Evolutionary conservation across 2,888 invertebrate genomes (phyloP), one percentile per base, ranked within the genome.

Genomic region (Eulithis testata): DNA sequence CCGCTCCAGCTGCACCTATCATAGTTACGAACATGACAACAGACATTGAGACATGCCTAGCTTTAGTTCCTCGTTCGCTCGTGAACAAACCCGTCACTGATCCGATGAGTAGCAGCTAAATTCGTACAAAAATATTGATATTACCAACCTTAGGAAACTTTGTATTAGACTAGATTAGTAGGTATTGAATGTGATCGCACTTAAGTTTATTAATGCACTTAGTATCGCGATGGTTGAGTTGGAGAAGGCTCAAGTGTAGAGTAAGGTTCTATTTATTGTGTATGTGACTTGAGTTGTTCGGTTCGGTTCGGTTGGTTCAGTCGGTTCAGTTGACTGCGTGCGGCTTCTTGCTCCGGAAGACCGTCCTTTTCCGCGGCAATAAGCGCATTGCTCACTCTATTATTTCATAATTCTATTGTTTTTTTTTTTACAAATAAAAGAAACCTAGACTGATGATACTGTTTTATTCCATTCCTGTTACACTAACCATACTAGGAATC

Each of bases 291-390:
- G 49, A 70, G 66, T 68, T 68, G 69, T 76, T 76, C 66, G 51
- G 67, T 74, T 76, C 55, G 66, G 49, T 74, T 76, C 55, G 66
- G 49, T 49, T 75, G 72, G 71, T 63, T 63, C 73, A 68, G 76
- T 79, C 75, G 68, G 75, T 77, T 75, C 69, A 73, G 73, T 66
- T 74, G 72, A 74, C 71, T 72, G 76, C 70, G 77, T 86, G 88
- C 85, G 74, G 84, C 91, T 90, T 90, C 87, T 93, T 92, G 92
- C 91, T 90, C 92, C 91, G 92, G 92, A 93, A 93, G 92, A 93
- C 92, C 77, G 75, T 74, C 83, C 91, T 93, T 93, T 93, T 92
- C 93, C 93, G 90, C 90, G 81, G 91, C 91, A 93, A 92, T 86
- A 90, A 92, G 91, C 88, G 88, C 88, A 88, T 81, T 85, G 87